These are phyloP conservation scores for Agrochola circellaris DNA, from an alignment of 2,888 invertebrate genomes.

Conservation along the genomic window DNA sequence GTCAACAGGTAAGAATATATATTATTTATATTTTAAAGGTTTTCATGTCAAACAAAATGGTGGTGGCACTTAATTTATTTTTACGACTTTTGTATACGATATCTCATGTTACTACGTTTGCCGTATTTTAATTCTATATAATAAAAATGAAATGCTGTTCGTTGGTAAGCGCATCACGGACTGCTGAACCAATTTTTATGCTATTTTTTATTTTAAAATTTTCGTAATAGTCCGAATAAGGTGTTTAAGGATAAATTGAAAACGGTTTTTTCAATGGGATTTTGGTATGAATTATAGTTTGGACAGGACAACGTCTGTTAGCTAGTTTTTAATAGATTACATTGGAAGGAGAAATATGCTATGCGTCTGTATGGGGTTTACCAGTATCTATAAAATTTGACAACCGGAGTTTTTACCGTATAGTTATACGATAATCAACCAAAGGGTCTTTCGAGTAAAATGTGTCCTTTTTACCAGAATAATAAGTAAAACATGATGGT, in stretches of 20 bases:
- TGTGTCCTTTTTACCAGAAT: background rate
- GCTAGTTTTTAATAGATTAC: constrained; percentile 6
- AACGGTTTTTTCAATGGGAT: background rate
- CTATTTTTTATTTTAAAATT: background rate
- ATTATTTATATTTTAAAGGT: constrained; percentile 10
- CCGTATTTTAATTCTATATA: background rate
- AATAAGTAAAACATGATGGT: background rate
- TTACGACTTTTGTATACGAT: constrained; percentile 32
- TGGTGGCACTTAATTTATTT: constrained; percentile 27
- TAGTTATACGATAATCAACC: background rate
- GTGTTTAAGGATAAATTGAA: background rate
- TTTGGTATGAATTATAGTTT: no score
- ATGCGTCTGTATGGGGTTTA: no score
- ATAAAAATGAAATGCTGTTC: background rate
- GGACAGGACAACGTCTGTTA: background rate
- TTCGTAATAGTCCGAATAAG: background rate
- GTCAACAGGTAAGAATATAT: background rate
- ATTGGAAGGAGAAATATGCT: background rate
- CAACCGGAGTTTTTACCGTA: background rate
- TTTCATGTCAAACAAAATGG: constrained; percentile 38
- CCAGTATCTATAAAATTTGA: no score
- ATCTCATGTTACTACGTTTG: constrained; percentile 29
- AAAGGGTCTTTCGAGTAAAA: background rate
- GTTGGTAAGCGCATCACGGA: no score
- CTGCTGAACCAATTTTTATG: background rate